Conservation (phyloP, 2,797 vertebrate species). For the Limnodromus scolopaceus region DNA sequence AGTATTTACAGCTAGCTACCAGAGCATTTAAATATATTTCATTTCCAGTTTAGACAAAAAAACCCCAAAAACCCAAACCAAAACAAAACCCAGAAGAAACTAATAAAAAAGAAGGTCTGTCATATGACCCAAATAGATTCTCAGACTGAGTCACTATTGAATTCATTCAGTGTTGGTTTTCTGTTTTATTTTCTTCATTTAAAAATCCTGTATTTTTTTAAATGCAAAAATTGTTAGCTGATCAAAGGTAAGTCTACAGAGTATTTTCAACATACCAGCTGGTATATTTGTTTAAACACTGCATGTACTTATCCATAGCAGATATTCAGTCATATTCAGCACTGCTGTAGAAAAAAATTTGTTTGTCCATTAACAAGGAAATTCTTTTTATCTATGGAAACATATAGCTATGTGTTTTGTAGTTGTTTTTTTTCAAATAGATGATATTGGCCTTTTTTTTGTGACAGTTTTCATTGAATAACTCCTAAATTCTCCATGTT, state of each 20-base stretch:
- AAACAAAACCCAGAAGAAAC: neutral
- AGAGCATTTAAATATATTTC: neutral
- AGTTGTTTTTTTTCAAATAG: neutral
- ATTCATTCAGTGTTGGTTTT: neutral
- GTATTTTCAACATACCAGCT: neutral
- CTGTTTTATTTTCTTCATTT: neutral
- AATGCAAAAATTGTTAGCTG: neutral
- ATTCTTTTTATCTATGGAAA: neutral
- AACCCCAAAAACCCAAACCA: neutral
- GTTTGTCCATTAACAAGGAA: rapidly evolving
- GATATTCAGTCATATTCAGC: neutral
- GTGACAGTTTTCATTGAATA: neutral
- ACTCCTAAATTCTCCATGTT: neutral
- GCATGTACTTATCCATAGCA: neutral
- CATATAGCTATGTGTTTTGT: neutral
- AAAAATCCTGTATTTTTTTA: neutral
- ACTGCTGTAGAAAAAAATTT: neutral
- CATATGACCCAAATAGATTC: neutral
- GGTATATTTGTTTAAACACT: neutral
- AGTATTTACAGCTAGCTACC: neutral
- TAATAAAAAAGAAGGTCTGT: rapidly evolving
- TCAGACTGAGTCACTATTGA: neutral
- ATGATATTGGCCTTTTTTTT: rapidly evolving
- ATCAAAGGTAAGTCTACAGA: neutral
- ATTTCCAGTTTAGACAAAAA: neutral